Conservation (phyloP, 2,113 vertebrate genomes). For the Hylia prasina region DNA sequence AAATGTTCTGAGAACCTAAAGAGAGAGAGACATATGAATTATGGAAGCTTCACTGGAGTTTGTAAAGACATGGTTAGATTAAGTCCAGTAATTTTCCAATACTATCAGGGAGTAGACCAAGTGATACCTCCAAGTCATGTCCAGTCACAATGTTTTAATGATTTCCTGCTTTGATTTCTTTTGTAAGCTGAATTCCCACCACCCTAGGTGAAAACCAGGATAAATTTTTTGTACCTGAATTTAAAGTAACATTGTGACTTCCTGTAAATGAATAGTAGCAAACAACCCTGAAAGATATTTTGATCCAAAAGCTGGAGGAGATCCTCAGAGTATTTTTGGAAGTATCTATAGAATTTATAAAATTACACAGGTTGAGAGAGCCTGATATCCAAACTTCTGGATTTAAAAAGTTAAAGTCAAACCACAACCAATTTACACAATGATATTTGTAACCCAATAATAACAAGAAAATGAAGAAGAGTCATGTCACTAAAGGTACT, state of each 20-base stretch:
- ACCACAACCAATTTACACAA: not conserved
- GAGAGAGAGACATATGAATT: not conserved
- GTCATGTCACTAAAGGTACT: not conserved
- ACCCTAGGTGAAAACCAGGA: not conserved
- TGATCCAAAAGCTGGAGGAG: not conserved
- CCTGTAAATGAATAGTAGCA: not conserved
- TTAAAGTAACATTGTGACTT: not conserved
- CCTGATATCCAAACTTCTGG: not conserved
- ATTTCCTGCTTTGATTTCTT: not conserved
- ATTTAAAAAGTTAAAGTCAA: not conserved
- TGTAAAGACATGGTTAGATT: not conserved
- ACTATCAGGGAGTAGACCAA: accelerated
- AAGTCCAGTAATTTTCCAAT: not conserved
- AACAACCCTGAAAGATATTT: not conserved
- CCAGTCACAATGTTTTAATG: not conserved
- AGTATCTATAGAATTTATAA: not conserved
- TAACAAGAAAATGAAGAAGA: not conserved
- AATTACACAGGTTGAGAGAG: not conserved
- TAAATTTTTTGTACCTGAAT: not conserved
- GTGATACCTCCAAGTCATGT: not conserved
- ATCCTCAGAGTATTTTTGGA: not conserved
- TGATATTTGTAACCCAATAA: not conserved
- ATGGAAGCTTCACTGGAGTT: not conserved
- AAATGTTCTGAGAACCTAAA: not conserved
- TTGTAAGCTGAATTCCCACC: not conserved